phyloP scores from a whole-genome alignment of 2,888 invertebrate genomes.

The Globia sparganii region DNA sequence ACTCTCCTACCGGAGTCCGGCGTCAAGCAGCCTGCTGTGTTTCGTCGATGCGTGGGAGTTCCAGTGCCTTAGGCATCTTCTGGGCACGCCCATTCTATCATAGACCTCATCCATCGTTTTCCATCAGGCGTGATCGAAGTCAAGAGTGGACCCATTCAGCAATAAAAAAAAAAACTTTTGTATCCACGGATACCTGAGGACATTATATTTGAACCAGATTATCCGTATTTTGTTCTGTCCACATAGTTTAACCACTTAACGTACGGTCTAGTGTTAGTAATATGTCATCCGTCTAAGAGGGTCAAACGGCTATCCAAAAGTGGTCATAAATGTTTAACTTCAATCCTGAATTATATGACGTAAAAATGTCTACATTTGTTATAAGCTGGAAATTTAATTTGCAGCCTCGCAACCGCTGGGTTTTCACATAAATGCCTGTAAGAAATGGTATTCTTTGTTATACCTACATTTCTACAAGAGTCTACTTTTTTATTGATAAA shows the following conservation, averaged over 20 bases:
- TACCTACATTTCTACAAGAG: background rate
- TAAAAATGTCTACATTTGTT: slow-evolving; percentile 22
- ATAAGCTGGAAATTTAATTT: slow-evolving; percentile 22
- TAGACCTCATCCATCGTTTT: no score
- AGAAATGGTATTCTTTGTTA: background rate
- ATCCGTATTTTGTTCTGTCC: background rate
- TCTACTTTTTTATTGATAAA: background rate
- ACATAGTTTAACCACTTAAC: slow-evolving; percentile 17
- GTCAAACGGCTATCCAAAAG: slow-evolving; percentile 23
- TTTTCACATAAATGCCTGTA: slow-evolving; percentile 3
- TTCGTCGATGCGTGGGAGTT: no score
- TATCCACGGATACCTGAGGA: background rate
- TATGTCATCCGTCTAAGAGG: slow-evolving; percentile 14
- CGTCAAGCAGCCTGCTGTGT: no score
- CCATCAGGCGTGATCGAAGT: no score
- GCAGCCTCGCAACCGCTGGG: background rate
- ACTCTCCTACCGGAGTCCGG: no score
- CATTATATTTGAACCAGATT: background rate
- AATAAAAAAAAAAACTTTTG: background rate
- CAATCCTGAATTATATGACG: slow-evolving; percentile 31
- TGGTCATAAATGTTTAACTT: slow-evolving; percentile 18
- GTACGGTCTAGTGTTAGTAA: background rate
- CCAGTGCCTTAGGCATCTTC: no score
- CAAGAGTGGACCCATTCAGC: no score
- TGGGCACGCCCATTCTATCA: no score